Evolutionary conservation across 2,797 vertebrate genomes (phyloP), one percentile per base, ranked within the genome.

Genomic region (Epinephelus coioides): DNA sequence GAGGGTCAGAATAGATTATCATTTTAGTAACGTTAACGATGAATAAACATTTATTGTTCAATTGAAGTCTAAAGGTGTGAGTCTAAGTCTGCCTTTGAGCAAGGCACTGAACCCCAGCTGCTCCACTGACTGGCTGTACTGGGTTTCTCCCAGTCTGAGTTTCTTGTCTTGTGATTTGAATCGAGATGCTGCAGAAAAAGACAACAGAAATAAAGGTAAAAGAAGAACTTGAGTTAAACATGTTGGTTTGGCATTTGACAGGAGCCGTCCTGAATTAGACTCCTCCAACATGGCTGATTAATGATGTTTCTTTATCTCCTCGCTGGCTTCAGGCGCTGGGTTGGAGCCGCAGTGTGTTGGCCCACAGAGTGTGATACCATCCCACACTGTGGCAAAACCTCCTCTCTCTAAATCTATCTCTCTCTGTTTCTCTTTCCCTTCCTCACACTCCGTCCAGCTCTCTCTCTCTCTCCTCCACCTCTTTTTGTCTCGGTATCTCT

Each of bases 231-330:
- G 76, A 91, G 76, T 82, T 53, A 78, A 81, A 86, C 13, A 27
- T 80, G 77, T 71, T 69, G 17, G 47, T 85, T 86, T 89, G 89
- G 84, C 80, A 75, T 89, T 85, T 88, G 88, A 90, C 86, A 66
- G 83, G 72, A 84, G 74, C 74, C 70, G 27, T 79, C 76, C 70
- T 78, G 89, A 82, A 87, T 91, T 73, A 69, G 80, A 81, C 88
- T 88, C 64, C 53, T 90, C 84, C 88, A 89, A 86, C 86, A 82
- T 73, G 84, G 89, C 88, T 89, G 92, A 93, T 89, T 92, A 93
- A 91, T 85, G 88, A 57, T 69, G 82, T 82, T 79, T 83, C 90
- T 92, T 88, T 90, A 86, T 92, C 89, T 87, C 68, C 67, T 55
- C 14, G 54, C 85, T 88, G 90, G 89, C 88, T 86, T 83, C 78